Evolutionary conservation across 2,797 vertebrate genomes (phyloP).

Genomic region (Psittacula echo): DNA sequence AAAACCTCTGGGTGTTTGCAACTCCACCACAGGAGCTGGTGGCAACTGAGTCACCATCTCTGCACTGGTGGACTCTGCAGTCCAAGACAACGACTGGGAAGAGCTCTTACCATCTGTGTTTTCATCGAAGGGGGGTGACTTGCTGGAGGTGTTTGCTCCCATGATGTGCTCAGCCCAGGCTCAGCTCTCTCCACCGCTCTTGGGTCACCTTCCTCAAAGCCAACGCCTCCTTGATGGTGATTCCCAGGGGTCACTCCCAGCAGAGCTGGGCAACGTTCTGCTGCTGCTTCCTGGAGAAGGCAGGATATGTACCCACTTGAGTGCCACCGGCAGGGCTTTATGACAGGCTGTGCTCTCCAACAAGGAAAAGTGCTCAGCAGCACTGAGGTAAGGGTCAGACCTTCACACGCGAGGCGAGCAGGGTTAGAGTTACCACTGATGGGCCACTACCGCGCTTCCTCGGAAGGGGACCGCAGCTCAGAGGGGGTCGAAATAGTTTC

Average conservation of each 20-base stretch:
- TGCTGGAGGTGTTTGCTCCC: conserved; percentile 82
- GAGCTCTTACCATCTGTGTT: conserved; percentile 78
- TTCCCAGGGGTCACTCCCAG: not conserved
- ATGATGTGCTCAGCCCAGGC: conserved; percentile 53
- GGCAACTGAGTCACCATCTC: rapidly evolving
- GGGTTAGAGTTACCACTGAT: rapidly evolving
- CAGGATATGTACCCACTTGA: not conserved
- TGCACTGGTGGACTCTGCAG: not conserved
- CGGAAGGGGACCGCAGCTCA: not conserved
- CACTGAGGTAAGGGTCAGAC: rapidly evolving
- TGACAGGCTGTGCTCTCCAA: rapidly evolving
- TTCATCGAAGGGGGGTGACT: conserved; percentile 62
- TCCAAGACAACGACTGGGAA: not conserved
- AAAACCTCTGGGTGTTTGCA: rapidly evolving
- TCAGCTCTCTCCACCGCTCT: not conserved
- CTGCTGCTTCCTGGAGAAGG: not conserved
- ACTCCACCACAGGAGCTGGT: rapidly evolving
- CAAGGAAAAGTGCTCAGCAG: not conserved
- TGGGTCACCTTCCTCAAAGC: not conserved
- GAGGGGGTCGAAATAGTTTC: not conserved
- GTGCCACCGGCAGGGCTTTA: not conserved
- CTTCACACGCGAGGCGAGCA: rapidly evolving
- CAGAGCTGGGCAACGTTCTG: not conserved
- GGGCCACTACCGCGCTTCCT: not conserved
- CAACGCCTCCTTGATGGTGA: not conserved